These are phyloP conservation scores for Heterodera filipjevi DNA, from an alignment of 2,888 invertebrate species.

Conservation along the genomic window DNA sequence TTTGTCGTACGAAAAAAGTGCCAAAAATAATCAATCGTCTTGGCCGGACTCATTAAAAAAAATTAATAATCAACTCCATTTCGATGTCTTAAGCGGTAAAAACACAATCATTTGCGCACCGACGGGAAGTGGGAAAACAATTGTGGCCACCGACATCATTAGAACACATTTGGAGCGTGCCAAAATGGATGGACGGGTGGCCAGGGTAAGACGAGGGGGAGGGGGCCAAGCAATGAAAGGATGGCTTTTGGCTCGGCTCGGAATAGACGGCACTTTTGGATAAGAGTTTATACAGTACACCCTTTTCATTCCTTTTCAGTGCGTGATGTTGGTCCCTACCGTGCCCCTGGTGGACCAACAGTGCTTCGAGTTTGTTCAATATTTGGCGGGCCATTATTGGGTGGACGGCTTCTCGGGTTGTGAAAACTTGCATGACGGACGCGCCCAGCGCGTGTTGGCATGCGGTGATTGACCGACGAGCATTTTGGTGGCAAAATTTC, in stretches of 20 bases:
- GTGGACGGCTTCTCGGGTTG: constrained; percentile 54
- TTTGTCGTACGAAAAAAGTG: no score
- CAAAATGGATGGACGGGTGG: constrained; percentile 29
- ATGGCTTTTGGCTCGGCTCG: background rate
- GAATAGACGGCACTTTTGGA: background rate
- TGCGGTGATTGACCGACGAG: constrained; percentile 25
- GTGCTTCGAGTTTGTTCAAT: constrained; percentile 43
- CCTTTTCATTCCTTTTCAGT: constrained; percentile 25
- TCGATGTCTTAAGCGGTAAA: constrained; percentile 38
- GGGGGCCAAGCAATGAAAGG: background rate
- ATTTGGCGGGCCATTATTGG: constrained; percentile 36
- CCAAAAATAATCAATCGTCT: no score
- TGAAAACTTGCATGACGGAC: constrained; percentile 38
- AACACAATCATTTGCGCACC: constrained; percentile 61
- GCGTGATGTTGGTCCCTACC: constrained; percentile 58
- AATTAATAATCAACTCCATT: no score
- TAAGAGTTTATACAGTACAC: no score
- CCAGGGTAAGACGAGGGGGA: background rate
- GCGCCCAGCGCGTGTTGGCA: constrained; percentile 27
- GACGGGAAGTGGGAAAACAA: constrained; percentile 61
- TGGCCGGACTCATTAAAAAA: no score
- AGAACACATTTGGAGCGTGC: constrained; percentile 47
- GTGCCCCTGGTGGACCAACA: constrained; percentile 62
- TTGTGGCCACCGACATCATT: constrained; percentile 58
- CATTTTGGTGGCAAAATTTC: constrained; percentile 14